A percentile compares a stretch with the other conserved stretches of the same genome.
These are phyloP conservation scores for Taeniopygia guttata DNA, from an alignment of 2,797 vertebrate species.

Conservation along the genomic window DNA sequence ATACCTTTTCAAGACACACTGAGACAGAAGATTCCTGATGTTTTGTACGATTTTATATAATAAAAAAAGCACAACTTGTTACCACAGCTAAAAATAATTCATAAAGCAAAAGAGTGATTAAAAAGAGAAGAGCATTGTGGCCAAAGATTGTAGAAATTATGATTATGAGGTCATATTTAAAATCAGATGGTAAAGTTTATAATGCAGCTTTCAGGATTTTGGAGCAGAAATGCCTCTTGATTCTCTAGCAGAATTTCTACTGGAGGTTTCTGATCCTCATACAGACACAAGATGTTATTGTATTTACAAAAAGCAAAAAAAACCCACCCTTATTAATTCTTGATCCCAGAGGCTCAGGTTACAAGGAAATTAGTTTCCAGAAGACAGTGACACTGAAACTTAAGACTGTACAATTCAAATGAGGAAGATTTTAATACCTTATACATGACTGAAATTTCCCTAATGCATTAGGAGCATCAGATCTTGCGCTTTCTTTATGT, in stretches of 20 bases:
- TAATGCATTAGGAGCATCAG: background rate
- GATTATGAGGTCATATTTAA: background rate
- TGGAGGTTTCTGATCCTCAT: background rate
- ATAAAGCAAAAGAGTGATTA: background rate
- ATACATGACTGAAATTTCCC: background rate
- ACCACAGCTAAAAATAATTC: background rate
- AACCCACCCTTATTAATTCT: fast-evolving
- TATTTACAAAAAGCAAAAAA: background rate
- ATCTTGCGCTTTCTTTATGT: background rate
- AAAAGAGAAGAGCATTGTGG: background rate
- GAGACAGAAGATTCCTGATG: background rate
- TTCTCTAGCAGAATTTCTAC: background rate
- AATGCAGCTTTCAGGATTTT: background rate
- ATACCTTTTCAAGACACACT: background rate
- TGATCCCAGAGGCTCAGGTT: background rate
- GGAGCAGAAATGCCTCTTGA: background rate
- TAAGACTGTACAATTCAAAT: background rate
- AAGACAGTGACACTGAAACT: background rate
- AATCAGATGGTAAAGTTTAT: background rate
- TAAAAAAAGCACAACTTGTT: background rate
- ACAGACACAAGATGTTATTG: background rate
- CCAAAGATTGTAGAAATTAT: fast-evolving
- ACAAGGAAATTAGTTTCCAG: background rate
- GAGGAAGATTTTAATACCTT: background rate
- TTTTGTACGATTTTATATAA: background rate